phyloP scores from a whole-genome alignment of 2,888 invertebrate species.

The Tinea trinotella region DNA sequence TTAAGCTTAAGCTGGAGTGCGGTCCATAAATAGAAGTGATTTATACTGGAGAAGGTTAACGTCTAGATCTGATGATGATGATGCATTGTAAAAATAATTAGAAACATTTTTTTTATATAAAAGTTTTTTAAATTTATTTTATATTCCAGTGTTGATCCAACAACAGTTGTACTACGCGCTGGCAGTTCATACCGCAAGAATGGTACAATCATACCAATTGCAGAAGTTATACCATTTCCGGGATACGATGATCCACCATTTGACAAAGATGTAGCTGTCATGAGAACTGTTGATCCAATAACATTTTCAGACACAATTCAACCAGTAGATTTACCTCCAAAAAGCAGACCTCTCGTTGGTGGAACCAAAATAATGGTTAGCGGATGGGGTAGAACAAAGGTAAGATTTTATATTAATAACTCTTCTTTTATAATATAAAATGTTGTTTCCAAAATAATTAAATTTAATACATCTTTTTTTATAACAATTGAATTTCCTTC shows the following conservation, averaged over 20 bases:
- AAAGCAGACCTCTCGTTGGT: slow-evolving; percentile 30
- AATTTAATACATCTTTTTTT: no score
- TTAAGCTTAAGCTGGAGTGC: no score
- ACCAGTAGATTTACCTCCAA: slow-evolving; percentile 38
- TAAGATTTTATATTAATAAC: not conserved
- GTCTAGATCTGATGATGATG: no score
- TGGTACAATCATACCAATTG: slow-evolving; percentile 56
- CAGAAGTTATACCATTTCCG: slow-evolving; percentile 50
- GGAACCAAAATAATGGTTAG: slow-evolving; percentile 41
- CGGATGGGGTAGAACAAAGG: slow-evolving; percentile 56
- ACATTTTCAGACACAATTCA: slow-evolving; percentile 41
- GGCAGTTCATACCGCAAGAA: slow-evolving; percentile 53
- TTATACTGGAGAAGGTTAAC: no score
- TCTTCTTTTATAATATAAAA: no score
- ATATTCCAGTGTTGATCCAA: slow-evolving; percentile 44
- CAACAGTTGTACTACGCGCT: slow-evolving; percentile 52
- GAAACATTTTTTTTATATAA: not conserved
- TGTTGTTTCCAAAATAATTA: no score
- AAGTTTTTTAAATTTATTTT: no score
- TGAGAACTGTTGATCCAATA: slow-evolving; percentile 48
- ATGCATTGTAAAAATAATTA: slow-evolving; percentile 25
- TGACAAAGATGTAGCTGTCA: slow-evolving; percentile 57
- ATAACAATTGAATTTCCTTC: no score
- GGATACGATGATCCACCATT: slow-evolving; percentile 47
- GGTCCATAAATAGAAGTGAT: no score